A percentile compares a stretch with the other conserved stretches of the same genome.
phyloP scores from a whole-genome alignment of 2,797 vertebrate species.

The Phylloscopus collybita region DNA sequence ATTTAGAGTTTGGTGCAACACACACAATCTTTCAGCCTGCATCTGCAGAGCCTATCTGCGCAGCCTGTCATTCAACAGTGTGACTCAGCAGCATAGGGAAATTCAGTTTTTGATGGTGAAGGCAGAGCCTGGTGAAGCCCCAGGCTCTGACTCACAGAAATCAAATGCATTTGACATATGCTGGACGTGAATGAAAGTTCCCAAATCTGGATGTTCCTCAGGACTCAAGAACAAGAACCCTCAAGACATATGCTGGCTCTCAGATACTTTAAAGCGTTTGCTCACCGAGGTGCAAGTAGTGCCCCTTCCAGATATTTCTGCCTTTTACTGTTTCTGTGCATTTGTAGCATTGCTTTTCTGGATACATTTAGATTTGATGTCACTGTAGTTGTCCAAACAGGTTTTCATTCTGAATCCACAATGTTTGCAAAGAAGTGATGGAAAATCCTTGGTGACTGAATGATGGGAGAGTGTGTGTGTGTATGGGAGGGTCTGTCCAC shows the following conservation, averaged over 20 bases:
- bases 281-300: neutral
- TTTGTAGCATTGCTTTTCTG: neutral
- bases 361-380: neutral
- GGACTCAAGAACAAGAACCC: neutral
- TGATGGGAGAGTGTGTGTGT: neutral
- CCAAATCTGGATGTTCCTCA: neutral
- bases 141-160: slow-evolving; percentile 44
- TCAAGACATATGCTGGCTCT: neutral
- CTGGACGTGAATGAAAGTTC: neutral
- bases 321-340: neutral
- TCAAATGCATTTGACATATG: neutral
- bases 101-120: neutral
- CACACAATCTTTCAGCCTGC: neutral
- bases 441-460: neutral
- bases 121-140: neutral
- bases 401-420: neutral
- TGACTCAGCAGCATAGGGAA: slow-evolving; percentile 38
- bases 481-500: too few relatives aligned
- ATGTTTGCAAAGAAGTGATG: neutral
- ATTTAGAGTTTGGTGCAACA: neutral
- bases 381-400: neutral
- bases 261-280: neutral
- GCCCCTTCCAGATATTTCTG: neutral
- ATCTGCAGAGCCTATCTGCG: neutral
- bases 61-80: neutral